phyloP scores from a whole-genome alignment of 2,888 invertebrate genomes.

The Euclidia mi region DNA sequence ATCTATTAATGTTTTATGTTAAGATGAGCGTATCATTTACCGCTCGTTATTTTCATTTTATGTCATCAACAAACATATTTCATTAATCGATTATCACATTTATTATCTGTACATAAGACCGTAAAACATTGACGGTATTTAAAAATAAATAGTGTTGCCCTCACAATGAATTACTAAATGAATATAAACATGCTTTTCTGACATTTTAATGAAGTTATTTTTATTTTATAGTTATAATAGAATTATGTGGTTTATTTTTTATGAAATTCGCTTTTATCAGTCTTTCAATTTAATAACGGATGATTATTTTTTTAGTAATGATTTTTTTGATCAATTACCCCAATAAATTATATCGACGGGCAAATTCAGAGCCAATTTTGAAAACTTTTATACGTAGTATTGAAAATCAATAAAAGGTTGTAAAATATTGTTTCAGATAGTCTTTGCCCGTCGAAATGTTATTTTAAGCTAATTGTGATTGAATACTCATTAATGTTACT shows the following conservation, averaged over 20 bases:
- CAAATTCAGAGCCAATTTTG: no score
- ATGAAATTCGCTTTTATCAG: conserved; percentile 87
- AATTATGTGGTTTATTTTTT: conserved; percentile 59
- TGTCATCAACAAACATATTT: no score
- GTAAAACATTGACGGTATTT: neutral
- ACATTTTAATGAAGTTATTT: conserved; percentile 58
- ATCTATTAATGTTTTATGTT: no score
- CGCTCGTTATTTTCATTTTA: no score
- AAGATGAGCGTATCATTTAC: no score
- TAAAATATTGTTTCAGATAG: no score
- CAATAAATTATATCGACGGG: no score
- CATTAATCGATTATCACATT: no score
- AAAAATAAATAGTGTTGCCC: no score
- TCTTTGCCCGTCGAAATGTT: no score
- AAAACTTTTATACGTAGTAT: no score
- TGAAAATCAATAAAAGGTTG: no score
- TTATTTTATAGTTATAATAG: conserved; percentile 52
- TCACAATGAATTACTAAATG: neutral
- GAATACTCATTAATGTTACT: neutral
- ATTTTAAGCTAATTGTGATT: conserved; percentile 3
- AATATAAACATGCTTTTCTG: neutral
- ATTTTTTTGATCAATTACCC: neutral
- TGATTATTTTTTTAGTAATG: conserved; percentile 29
- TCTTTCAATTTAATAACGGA: conserved; percentile 70
- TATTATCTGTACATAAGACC: neutral